Base-by-base conservation (phyloP, 2,113 vertebrate genomes). In the Hemiprocne comata region DNA sequence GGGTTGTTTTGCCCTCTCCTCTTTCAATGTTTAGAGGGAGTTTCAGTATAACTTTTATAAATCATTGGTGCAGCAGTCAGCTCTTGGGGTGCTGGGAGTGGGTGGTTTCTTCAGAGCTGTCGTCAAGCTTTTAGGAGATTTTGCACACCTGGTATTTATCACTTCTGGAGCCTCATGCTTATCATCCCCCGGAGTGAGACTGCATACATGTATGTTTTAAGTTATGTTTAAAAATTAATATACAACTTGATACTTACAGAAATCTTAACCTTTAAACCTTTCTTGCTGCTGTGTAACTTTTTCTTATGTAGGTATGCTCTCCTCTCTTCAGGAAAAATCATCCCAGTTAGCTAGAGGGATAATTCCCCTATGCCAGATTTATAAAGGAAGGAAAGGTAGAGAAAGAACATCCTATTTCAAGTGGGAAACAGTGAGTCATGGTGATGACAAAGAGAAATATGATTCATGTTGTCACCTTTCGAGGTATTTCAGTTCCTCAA, bases 361-460 rank as follows among this genome's bases (percentile, higher is more conserved):
- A 78, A 90, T 93, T 95, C 71, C 75, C 66, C 48, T 58, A 28
- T 70, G 53, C 26, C 65, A 72, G 17, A 60, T 83, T 86, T 61
- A 79, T 57, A 74, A 80, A 83, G 25, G 55, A 91, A 91, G 21
- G 20, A 58, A 82, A 71, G 48, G 69, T 81, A 50, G 38, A 42
- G 28, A 92, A 55, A 42, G 28, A 92, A 55, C 34, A 33, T 33
- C 36, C 42, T 75, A 14, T 71, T 80, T 85, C 69, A 77, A 88
- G 66, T 64, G 65, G 67, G 48, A 93, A 95, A 81, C 7, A 33
- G 46, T 95, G 91, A 96, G 40, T 96, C 93, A 96, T 0, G 2
- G 40, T 71, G 50, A 88, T 94, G 94, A 96, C 83, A 92, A 96
- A 95, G 83, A 89, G 87, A 69, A 94, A 92, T 53, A 61, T 96